A percentile compares a stretch with the other conserved stretches of the same genome.
These are phyloP conservation scores for Oreochromis tanganicae DNA, from an alignment of 2,113 vertebrate species.

Conservation along the genomic window DNA sequence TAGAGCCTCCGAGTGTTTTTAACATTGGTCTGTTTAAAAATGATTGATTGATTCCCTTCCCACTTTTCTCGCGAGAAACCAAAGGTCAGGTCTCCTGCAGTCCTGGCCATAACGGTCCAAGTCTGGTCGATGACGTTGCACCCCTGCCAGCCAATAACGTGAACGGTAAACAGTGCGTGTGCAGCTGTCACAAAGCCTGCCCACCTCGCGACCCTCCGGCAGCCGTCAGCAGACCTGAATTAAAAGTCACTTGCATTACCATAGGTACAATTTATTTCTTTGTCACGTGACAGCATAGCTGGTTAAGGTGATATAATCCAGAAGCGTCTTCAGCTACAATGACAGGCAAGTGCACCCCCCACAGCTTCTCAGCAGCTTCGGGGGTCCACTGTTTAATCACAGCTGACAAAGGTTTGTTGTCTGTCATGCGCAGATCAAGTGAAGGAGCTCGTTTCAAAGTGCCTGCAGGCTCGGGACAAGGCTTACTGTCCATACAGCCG, in stretches of 20 bases:
- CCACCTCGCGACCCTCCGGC: neutral
- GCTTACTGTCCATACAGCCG: constrained; percentile 90
- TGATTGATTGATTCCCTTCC: neutral
- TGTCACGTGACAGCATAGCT: neutral
- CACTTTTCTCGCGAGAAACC: neutral
- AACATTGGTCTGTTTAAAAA: neutral
- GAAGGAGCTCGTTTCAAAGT: constrained; percentile 72
- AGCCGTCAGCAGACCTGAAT: neutral
- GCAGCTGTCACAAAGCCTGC: neutral
- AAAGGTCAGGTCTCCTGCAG: neutral
- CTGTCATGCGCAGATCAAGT: constrained; percentile 42
- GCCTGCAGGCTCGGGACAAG: constrained; percentile 75
- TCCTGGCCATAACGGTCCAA: neutral
- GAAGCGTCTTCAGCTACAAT: constrained; percentile 10
- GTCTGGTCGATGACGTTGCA: neutral
- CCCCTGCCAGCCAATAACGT: neutral
- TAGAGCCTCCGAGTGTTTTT: neutral
- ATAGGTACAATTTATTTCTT: neutral
- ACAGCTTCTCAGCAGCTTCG: neutral
- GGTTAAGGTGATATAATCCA: neutral
- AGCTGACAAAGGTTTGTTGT: neutral
- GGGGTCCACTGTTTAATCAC: neutral
- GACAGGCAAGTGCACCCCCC: constrained; percentile 40
- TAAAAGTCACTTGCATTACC: neutral
- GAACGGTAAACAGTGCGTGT: neutral